phyloP scores from a whole-genome alignment of 2,888 invertebrate genomes.

The Ochropacha duplaris region DNA sequence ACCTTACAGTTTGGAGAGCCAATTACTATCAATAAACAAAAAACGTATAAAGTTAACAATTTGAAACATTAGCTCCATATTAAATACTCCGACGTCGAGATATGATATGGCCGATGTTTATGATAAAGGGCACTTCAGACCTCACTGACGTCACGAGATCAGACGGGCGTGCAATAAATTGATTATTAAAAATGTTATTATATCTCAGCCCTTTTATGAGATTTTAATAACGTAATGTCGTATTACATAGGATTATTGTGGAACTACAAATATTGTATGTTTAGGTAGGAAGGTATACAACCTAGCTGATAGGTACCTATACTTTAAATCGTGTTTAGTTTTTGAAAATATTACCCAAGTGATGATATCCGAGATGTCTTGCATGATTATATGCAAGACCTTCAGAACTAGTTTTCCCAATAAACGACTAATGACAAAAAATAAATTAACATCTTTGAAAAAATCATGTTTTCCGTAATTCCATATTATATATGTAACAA shows the following conservation, averaged over 20 bases:
- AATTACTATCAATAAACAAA: background rate
- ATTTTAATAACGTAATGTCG: background rate
- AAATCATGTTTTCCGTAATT: no score
- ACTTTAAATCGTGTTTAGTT: no score
- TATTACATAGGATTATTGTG: background rate
- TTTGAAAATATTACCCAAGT: no score
- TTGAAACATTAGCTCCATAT: background rate
- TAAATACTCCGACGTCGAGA: constrained; percentile 2
- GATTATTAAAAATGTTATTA: constrained; percentile 36
- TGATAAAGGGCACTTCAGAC: constrained; percentile 33
- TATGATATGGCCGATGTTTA: constrained; percentile 36
- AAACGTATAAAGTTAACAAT: background rate
- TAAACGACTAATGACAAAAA: no score
- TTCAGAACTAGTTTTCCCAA: no score
- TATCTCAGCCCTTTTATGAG: constrained; percentile 4
- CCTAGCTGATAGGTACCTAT: no score
- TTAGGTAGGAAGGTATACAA: no score
- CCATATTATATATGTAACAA: no score
- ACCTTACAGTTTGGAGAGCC: background rate
- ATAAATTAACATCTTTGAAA: no score
- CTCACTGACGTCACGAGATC: constrained; percentile 45
- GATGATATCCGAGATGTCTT: no score
- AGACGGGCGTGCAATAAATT: constrained; percentile 53
- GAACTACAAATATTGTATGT: background rate
- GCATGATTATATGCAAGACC: no score